phyloP scores from a whole-genome alignment of 2,888 invertebrate species.

The Melikaiella ostensackeni region DNA sequence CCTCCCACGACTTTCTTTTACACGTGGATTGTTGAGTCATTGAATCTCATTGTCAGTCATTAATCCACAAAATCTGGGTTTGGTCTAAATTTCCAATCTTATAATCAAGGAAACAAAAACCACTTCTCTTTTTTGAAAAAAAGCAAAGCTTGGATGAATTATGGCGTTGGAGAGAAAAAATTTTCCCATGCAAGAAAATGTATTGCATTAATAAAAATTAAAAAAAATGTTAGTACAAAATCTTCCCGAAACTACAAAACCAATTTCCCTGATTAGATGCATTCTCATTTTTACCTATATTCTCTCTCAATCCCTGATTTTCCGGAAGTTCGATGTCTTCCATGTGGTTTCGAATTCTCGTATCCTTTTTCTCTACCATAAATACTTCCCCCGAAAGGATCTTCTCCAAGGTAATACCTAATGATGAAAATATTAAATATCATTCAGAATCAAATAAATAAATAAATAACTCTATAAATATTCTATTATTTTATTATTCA shows the following conservation, averaged over 20 bases:
- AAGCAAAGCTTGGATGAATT: no score
- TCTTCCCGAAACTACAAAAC: background rate
- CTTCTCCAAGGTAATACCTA: conserved; percentile 91
- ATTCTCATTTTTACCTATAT: conserved; percentile 61
- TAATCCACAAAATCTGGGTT: background rate
- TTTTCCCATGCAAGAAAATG: background rate
- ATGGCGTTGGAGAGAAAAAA: background rate
- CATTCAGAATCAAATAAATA: background rate
- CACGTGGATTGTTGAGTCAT: background rate
- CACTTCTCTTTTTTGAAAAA: no score
- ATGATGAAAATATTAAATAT: background rate
- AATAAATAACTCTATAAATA: no score
- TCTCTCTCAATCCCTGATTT: conserved; percentile 55
- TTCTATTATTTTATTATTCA: no score
- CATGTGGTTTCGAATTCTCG: conserved; percentile 76
- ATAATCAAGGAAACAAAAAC: no score
- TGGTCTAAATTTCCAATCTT: background rate
- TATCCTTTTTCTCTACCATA: conserved; percentile 92
- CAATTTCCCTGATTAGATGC: background rate
- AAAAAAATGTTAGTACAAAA: conserved; percentile 26
- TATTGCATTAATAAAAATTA: background rate
- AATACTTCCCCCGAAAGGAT: conserved; percentile 90
- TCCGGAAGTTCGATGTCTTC: conserved; percentile 44
- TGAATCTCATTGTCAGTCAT: background rate
- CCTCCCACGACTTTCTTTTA: conserved; percentile 1